Evolutionary conservation across 2,888 invertebrate species (phyloP).

Genomic region (Elegia similella): DNA sequence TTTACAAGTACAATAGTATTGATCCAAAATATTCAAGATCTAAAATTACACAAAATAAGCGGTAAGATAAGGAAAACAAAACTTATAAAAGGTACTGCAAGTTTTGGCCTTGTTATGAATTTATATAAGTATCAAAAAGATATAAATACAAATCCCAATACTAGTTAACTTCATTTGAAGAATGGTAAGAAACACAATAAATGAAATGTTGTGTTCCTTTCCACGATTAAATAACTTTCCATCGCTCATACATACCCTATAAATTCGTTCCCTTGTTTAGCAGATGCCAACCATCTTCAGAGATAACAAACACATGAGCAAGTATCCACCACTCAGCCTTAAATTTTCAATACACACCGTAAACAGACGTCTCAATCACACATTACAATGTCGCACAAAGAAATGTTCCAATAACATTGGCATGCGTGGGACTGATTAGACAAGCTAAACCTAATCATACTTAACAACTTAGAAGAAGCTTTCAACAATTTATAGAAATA

Average conservation of each 20-base stretch:
- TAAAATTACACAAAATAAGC: background rate
- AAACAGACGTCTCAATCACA: background rate
- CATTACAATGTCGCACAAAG: background rate
- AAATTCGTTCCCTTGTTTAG: conserved; percentile 22
- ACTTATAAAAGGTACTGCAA: conserved; percentile 1
- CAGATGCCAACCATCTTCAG: conserved; percentile 20
- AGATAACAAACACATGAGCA: conserved; percentile 42
- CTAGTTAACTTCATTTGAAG: conserved; percentile 18
- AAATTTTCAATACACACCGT: background rate
- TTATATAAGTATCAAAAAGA: conserved; percentile 4
- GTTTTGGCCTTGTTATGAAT: conserved; percentile 15
- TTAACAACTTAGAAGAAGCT: background rate
- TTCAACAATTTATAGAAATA: background rate
- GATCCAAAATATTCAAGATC: conserved; percentile 30
- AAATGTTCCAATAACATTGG: background rate
- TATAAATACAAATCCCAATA: conserved; percentile 18
- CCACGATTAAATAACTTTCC: background rate
- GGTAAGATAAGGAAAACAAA: background rate
- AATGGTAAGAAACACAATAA: conserved; percentile 19
- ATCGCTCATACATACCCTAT: background rate
- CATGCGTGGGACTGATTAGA: background rate
- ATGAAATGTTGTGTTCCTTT: conserved; percentile 4
- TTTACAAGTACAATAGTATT: conserved; percentile 18
- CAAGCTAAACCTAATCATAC: background rate
- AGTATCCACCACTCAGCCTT: conserved; percentile 21